These are phyloP conservation scores for Gephyroberyx darwinii DNA, from an alignment of 2,797 vertebrate species.

Conservation along the genomic window DNA sequence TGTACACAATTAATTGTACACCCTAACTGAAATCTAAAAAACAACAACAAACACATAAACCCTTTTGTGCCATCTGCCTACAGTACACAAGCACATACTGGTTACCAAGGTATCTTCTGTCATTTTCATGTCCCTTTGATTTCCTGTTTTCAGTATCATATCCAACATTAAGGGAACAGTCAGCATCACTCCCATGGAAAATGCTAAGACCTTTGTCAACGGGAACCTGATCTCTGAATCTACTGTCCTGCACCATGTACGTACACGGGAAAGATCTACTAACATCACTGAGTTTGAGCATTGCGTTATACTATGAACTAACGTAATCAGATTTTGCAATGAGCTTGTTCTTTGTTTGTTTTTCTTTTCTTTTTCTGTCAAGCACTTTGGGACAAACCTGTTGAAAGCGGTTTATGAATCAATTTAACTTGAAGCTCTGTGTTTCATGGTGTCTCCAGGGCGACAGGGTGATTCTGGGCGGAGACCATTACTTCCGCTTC, in stretches of 20 bases:
- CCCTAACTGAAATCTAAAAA: no score
- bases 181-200: constrained; percentile 84
- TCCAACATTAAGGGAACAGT: constrained; percentile 83
- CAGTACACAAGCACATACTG: no score
- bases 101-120: no score
- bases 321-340: not conserved
- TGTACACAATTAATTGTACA: no score
- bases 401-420: not conserved
- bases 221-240: constrained; percentile 86
- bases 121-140: no score
- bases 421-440: not conserved
- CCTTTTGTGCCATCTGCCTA: no score
- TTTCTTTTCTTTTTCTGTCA: not conserved
- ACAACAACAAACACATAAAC: no score
- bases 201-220: constrained; percentile 93
- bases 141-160: constrained; percentile 82
- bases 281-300: not conserved
- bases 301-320: not conserved
- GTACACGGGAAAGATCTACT: constrained; percentile 44
- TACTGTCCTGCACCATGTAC: constrained; percentile 90
- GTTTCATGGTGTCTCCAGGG: constrained; percentile 79
- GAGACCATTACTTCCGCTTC: constrained; percentile 97
- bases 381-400: not conserved
- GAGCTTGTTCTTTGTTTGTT: constrained; percentile 6
- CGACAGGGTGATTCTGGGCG: constrained; percentile 94